These are phyloP conservation scores for Osmoderma eremita DNA, from an alignment of 2,888 invertebrate genomes.

Conservation along the genomic window DNA sequence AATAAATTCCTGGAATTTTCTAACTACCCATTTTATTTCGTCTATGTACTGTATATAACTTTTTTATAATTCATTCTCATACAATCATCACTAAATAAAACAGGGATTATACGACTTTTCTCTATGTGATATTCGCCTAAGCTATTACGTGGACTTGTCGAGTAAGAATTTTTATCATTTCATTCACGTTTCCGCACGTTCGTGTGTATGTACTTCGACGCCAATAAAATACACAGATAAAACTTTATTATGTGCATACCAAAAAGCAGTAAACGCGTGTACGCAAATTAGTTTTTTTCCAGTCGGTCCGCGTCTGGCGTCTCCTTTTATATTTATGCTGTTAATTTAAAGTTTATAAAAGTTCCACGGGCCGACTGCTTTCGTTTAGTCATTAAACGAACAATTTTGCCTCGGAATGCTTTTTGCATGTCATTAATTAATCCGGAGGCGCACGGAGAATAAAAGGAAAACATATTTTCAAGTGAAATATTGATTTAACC, in stretches of 20 bases:
- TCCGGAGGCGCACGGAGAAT: slow-evolving; percentile 27
- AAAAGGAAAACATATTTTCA: slow-evolving; percentile 36
- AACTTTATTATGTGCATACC: background rate
- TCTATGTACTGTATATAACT: too few relatives aligned
- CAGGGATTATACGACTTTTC: too few relatives aligned
- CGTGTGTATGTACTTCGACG: too few relatives aligned
- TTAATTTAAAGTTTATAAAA: slow-evolving; percentile 37
- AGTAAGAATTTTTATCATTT: too few relatives aligned
- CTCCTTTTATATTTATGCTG: slow-evolving; percentile 28
- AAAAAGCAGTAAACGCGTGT: slow-evolving; percentile 22
- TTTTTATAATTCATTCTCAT: too few relatives aligned
- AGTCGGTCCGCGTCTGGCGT: slow-evolving; percentile 14
- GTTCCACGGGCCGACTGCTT: slow-evolving; percentile 21
- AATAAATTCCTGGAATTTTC: too few relatives aligned
- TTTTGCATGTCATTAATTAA: slow-evolving; percentile 35
- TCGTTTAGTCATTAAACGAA: slow-evolving; percentile 36
- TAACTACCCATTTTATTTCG: too few relatives aligned
- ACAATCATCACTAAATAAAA: too few relatives aligned
- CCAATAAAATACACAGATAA: too few relatives aligned
- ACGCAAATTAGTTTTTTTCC: slow-evolving; percentile 23
- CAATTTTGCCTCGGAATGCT: slow-evolving; percentile 33
- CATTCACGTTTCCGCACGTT: too few relatives aligned
- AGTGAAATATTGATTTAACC: slow-evolving; percentile 35
- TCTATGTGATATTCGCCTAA: too few relatives aligned
- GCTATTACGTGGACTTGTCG: too few relatives aligned